Percentiles rank a stretch among this genome's conserved stretches.
phyloP scores from a whole-genome alignment of 2,888 invertebrate genomes.

The Mesoligia furuncula region DNA sequence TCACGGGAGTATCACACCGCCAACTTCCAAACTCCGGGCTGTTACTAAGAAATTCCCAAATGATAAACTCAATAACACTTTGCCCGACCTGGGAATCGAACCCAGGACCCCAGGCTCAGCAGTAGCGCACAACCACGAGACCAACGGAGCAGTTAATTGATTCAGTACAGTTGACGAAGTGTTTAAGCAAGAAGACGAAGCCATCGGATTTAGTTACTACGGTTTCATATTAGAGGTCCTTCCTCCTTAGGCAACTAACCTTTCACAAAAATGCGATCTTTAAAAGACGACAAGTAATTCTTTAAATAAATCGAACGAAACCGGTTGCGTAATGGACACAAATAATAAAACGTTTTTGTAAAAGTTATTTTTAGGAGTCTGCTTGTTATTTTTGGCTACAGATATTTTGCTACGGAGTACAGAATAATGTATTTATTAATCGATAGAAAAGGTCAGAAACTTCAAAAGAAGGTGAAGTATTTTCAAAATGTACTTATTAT shows the following conservation, averaged over 20 bases:
- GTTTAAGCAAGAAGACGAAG: background rate
- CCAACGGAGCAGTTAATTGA: background rate
- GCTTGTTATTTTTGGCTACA: background rate
- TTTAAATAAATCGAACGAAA: conserved; percentile 13
- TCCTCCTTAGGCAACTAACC: background rate
- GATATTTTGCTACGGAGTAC: background rate
- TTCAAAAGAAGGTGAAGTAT: conserved; percentile 9
- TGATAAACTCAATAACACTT: background rate
- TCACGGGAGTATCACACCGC: background rate
- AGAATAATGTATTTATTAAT: too few species aligned
- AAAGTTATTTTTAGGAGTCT: conserved; percentile 47
- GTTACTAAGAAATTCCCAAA: background rate
- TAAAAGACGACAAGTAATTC: background rate
- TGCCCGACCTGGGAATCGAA: background rate
- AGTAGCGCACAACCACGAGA: background rate
- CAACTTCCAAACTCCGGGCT: background rate
- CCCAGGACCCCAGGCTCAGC: background rate
- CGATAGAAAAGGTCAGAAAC: background rate
- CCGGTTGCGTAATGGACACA: conserved; percentile 26
- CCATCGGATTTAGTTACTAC: background rate
- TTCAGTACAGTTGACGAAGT: background rate
- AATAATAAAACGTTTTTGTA: conserved; percentile 16
- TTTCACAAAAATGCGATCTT: background rate
- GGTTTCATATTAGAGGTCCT: background rate
- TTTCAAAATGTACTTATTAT: background rate